These are phyloP conservation scores for Seladonia tumulorum DNA, from an alignment of 2,888 invertebrate species.

Conservation along the genomic window DNA sequence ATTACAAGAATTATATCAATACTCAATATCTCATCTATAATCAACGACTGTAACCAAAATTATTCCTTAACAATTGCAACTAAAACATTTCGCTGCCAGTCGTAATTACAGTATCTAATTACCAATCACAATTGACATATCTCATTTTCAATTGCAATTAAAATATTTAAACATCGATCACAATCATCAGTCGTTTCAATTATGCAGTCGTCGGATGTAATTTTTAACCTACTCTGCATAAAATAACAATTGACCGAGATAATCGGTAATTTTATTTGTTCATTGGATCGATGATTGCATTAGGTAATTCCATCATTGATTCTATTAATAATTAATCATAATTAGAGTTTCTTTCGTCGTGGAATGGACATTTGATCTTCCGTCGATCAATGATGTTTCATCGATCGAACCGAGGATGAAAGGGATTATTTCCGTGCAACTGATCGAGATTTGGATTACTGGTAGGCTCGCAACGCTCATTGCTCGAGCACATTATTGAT, in stretches of 20 bases:
- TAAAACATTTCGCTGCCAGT: not conserved
- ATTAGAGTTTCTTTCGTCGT: not conserved
- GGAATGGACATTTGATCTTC: not conserved
- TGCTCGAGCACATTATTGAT: slow-evolving; percentile 1
- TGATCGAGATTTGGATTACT: slow-evolving; percentile 12
- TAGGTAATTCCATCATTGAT: not conserved
- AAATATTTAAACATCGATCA: not conserved
- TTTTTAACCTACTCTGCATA: not conserved
- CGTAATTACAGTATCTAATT: not conserved
- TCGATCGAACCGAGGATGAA: not conserved
- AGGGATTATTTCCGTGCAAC: not conserved
- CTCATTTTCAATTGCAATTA: no score
- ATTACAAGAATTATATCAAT: not conserved
- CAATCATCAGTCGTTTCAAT: not conserved
- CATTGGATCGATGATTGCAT: not conserved
- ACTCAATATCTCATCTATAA: not conserved
- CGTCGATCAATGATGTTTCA: not conserved
- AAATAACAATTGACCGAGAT: not conserved
- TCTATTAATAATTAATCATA: not conserved
- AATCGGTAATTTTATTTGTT: not conserved
- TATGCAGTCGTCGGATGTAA: no score
- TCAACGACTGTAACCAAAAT: not conserved
- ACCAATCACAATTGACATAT: not conserved
- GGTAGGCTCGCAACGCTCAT: not conserved
- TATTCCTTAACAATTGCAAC: not conserved